Percentiles rank a stretch among this genome's conserved stretches.
These are phyloP conservation scores for Aegithalos caudatus DNA, from an alignment of 2,113 vertebrate species.

Conservation along the genomic window DNA sequence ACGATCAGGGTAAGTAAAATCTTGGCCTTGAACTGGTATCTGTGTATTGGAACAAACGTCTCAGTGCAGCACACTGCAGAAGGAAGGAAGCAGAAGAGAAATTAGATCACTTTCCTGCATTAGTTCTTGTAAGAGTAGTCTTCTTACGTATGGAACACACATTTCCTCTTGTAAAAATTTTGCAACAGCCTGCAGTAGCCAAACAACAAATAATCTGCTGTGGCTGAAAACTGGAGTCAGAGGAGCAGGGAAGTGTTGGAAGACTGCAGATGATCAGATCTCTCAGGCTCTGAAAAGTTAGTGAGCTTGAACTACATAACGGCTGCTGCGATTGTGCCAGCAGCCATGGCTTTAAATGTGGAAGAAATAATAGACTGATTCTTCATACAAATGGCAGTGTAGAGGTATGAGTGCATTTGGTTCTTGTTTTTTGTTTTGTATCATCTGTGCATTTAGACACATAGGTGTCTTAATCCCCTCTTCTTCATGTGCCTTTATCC, in stretches of 20 bases:
- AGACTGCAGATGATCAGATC: not conserved
- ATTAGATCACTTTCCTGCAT: conserved; percentile 50
- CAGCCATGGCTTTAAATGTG: not conserved
- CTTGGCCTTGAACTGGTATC: conserved; percentile 38
- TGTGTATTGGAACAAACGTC: conserved; percentile 41
- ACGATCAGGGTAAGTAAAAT: not conserved
- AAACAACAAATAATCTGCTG: not conserved
- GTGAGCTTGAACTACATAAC: not conserved
- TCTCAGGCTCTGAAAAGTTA: not conserved
- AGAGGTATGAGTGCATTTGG: not conserved
- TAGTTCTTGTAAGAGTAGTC: conserved; percentile 32
- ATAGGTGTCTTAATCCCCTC: not conserved
- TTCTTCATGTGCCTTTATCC: not conserved
- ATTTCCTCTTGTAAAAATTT: conserved; percentile 47
- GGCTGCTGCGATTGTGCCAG: not conserved
- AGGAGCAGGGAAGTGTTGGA: not conserved
- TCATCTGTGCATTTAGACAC: not conserved
- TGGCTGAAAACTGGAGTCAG: not conserved
- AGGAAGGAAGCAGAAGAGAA: conserved; percentile 56
- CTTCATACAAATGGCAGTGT: not conserved
- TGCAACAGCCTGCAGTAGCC: not conserved
- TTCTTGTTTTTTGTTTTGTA: not conserved
- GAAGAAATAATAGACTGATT: not conserved
- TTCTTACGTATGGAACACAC: conserved; percentile 33
- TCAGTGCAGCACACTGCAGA: not conserved